A percentile compares a stretch with the other conserved stretches of the same genome.
Conservation (phyloP, 2,888 invertebrate genomes). For the Lysandra bellargus region DNA sequence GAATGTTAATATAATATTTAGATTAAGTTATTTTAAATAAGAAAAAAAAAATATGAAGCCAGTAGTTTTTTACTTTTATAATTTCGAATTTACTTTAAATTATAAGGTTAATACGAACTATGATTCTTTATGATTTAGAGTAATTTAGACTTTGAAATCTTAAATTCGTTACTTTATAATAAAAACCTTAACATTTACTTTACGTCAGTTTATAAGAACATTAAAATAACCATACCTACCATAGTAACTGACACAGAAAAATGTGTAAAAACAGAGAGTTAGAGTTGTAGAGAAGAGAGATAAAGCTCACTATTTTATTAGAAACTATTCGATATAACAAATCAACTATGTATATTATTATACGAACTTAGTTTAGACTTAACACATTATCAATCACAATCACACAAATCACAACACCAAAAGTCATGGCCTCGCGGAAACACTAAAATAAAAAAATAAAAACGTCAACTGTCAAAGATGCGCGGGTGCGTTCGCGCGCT, state of each 20-base stretch:
- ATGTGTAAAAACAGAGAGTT: background rate
- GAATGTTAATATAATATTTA: too few relatives aligned
- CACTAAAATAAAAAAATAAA: slow-evolving; percentile 48
- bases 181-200: too few relatives aligned
- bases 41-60: too few relatives aligned
- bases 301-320: background rate
- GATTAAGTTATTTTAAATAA: too few relatives aligned
- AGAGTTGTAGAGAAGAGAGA: background rate
- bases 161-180: too few relatives aligned
- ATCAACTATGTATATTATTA: background rate
- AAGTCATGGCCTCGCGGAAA: slow-evolving; percentile 33
- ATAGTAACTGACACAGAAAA: background rate
- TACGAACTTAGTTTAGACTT: background rate
- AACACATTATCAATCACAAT: slow-evolving; percentile 25
- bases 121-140: too few relatives aligned
- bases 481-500: slow-evolving; percentile 58
- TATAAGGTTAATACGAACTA: too few relatives aligned
- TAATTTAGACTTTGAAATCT: too few relatives aligned
- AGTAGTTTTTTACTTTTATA: too few relatives aligned
- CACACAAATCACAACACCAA: slow-evolving; percentile 34
- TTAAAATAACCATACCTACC: too few relatives aligned
- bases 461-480: slow-evolving; percentile 57
- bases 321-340: background rate
- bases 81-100: too few relatives aligned
- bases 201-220: too few relatives aligned